These are phyloP conservation scores for Ophioninae sp. DNA, from an alignment of 2,888 invertebrate species.

Conservation along the genomic window DNA sequence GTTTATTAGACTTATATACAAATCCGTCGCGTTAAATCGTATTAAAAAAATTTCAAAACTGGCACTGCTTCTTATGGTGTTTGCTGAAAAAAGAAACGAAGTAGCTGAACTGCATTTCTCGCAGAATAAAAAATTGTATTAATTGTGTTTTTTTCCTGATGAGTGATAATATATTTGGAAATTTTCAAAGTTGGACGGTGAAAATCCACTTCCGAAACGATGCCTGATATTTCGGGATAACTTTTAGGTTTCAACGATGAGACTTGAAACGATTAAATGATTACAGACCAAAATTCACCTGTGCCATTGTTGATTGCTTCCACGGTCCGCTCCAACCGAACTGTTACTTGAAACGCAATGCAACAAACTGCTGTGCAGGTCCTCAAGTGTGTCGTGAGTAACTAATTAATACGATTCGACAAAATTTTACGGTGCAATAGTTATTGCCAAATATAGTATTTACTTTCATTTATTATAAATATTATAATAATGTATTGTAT, in stretches of 20 bases:
- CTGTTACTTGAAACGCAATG: slow-evolving; percentile 64
- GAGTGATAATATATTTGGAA: too few relatives aligned
- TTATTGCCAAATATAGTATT: not conserved
- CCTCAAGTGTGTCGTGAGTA: slow-evolving; percentile 72
- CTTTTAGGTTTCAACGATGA: not conserved
- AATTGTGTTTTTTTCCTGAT: too few relatives aligned
- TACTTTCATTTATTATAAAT: too few relatives aligned
- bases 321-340: not conserved
- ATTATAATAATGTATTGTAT: not conserved
- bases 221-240: not conserved
- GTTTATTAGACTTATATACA: too few relatives aligned
- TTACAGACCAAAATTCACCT: slow-evolving; percentile 66
- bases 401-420: not conserved
- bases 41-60: too few relatives aligned
- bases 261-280: not conserved
- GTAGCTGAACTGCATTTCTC: too few relatives aligned
- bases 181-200: too few relatives aligned
- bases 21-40: too few relatives aligned
- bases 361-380: slow-evolving; percentile 66
- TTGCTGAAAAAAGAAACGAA: too few relatives aligned
- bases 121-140: too few relatives aligned
- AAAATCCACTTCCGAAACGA: too few relatives aligned
- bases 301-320: slow-evolving; percentile 70
- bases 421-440: not conserved
- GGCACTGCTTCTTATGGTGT: too few relatives aligned